Evolutionary conservation across 2,797 vertebrate genomes (phyloP), one percentile per base, ranked within the genome.

Genomic region (Anolis apletophallus): DNA sequence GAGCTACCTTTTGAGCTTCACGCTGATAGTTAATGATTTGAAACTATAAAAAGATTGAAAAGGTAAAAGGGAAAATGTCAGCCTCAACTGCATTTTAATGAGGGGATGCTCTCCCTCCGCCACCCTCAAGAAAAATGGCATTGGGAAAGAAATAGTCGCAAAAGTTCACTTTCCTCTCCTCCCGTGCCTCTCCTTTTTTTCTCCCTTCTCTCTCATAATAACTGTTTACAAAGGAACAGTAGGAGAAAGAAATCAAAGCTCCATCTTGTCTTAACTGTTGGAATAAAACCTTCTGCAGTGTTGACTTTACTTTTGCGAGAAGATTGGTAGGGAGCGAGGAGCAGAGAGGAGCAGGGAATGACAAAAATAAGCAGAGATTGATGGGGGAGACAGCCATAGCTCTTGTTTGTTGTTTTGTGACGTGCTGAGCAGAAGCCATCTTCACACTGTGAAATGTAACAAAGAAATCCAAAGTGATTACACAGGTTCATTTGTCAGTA

Each of bases 1-100:
- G 94, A 81, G 86, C 95, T 97, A 98, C 97, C 95, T 98, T 87
- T 98, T 97, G 97, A 98, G 97, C 95, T 96, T 93, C 96, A 96
- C 1, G 94, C 95, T 96, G 97, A 97, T 97, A 96, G 96, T 96
- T 99, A 99, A 98, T 98, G 97, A 98, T 98, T 97, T 95, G 95
- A 97, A 97, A 96, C 97, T 96, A 97, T 96, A 97, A 96, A 96
- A 97, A 95, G 96, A 97, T 95, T 96, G 95, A 95, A 96, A 97
- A 97, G 96, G 96, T 96, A 97, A 96, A 90, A 96, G 97, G 96
- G 95, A 96, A 97, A 97, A 98, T 97, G 97, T 97, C 97, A 98
- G 94, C 95, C 95, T 95, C 90, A 10, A 96, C 95, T 94, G 94
- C 95, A 95, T 97, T 98, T 97, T 98, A 99, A 99, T 98, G 97